phyloP scores from a whole-genome alignment of 2,797 vertebrate species.

The Clarias laeviceps region DNA sequence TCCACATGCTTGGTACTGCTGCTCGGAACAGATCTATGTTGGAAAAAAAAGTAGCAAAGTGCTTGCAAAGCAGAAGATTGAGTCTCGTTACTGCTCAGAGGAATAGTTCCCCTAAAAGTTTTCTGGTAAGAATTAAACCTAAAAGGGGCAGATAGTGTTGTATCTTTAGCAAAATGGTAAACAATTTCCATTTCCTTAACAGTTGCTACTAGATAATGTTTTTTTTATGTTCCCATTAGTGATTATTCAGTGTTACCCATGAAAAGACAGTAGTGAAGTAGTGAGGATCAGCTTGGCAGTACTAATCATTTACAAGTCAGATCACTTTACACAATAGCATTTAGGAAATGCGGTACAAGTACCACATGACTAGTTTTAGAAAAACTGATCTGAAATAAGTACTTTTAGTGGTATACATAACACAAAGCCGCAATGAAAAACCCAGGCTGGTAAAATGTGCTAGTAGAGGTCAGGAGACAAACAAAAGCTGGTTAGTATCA shows the following conservation, averaged over 20 bases:
- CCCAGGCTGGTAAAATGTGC: not conserved
- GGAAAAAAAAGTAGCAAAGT: conserved; percentile 14
- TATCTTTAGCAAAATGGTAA: not conserved
- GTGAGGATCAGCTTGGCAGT: not conserved
- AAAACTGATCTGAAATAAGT: not conserved
- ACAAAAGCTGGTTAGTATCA: not conserved
- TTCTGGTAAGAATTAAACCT: not conserved
- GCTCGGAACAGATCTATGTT: not conserved
- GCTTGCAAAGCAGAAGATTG: conserved; percentile 1
- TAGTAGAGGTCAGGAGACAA: not conserved
- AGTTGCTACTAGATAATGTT: not conserved
- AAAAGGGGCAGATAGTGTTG: not conserved
- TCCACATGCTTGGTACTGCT: conserved; percentile 17
- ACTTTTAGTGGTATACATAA: not conserved
- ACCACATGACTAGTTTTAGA: not conserved
- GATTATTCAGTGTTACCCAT: not conserved
- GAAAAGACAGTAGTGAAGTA: not conserved
- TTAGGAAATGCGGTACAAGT: not conserved
- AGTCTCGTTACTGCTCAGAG: conserved; percentile 4
- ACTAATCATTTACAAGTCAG: not conserved
- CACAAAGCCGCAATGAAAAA: not conserved
- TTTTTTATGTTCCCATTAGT: not conserved
- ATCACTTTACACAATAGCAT: not conserved
- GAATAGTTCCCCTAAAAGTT: not conserved
- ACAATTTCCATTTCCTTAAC: not conserved